A percentile compares a stretch with the other conserved stretches of the same genome.
phyloP scores from a whole-genome alignment of 2,797 vertebrate genomes.

The Sebastes variabilis region DNA sequence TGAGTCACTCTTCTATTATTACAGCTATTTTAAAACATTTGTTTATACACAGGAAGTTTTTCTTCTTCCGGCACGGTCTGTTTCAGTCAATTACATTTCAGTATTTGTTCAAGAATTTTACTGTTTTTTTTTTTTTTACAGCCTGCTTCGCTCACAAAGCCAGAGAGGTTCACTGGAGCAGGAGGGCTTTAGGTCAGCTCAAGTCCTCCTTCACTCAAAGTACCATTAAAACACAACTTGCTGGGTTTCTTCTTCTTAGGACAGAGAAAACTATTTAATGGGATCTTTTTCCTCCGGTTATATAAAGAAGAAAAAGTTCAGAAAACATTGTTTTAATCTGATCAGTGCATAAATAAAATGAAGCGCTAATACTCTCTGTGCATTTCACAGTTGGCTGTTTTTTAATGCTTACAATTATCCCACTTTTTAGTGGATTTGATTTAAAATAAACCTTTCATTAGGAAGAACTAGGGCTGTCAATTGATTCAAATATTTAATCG shows the following conservation, averaged over 20 bases:
- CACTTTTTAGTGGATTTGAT: not conserved
- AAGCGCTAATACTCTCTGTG: not conserved
- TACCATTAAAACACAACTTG: not conserved
- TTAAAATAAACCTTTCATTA: not conserved
- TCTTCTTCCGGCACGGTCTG: not conserved
- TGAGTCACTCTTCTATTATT: constrained; percentile 9
- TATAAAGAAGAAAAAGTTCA: not conserved
- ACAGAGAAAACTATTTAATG: not conserved
- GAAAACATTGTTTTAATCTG: not conserved
- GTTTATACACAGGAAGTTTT: not conserved
- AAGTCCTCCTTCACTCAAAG: not conserved
- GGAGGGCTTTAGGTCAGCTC: too few relatives aligned
- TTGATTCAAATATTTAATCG: too few relatives aligned
- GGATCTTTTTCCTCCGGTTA: not conserved
- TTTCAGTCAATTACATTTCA: not conserved
- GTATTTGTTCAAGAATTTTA: not conserved
- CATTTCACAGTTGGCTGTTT: too few relatives aligned
- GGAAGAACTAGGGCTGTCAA: too few relatives aligned
- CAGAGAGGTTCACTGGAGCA: too few relatives aligned
- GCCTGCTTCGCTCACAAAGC: not conserved
- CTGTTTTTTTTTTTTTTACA: not conserved
- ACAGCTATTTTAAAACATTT: not conserved
- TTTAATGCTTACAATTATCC: not conserved
- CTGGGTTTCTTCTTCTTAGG: too few relatives aligned
- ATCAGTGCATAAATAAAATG: not conserved